These are phyloP conservation scores for Diarsia mendica DNA, from an alignment of 2,888 invertebrate species.

Conservation along the genomic window DNA sequence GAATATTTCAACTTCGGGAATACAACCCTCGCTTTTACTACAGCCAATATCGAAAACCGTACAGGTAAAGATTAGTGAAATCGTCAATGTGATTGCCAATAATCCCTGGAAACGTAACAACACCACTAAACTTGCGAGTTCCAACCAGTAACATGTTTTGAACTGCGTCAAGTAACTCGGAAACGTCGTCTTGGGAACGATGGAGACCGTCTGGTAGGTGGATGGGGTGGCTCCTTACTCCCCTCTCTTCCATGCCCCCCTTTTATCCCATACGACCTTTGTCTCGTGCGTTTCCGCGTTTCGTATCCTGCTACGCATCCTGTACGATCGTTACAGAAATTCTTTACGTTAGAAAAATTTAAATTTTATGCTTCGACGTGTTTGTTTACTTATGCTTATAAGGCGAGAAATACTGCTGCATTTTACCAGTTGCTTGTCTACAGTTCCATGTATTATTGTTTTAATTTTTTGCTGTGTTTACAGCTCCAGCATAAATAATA, in stretches of 20 bases:
- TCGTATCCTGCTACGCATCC: conserved; percentile 65
- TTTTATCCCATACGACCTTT: conserved; percentile 59
- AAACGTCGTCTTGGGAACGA: conserved; percentile 66
- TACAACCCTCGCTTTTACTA: not conserved
- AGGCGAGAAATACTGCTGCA: not conserved
- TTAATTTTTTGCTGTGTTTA: not conserved
- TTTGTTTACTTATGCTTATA: not conserved
- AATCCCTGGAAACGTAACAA: conserved; percentile 47
- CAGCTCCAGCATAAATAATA: not conserved
- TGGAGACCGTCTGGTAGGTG: conserved; percentile 46
- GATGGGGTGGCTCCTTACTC: conserved; percentile 35
- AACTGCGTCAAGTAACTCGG: conserved; percentile 55
- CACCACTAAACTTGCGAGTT: conserved; percentile 44
- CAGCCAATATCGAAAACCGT: conserved; percentile 8
- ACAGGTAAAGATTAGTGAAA: conserved; percentile 37
- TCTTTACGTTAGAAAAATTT: conserved; percentile 21
- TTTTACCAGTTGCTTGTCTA: conserved; percentile 1
- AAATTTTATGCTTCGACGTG: conserved; percentile 6
- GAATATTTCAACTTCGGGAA: not conserved
- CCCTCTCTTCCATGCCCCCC: conserved; percentile 22
- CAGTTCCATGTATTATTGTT: not conserved
- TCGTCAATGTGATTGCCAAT: conserved; percentile 39
- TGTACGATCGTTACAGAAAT: conserved; percentile 56
- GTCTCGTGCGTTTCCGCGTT: conserved; percentile 73
- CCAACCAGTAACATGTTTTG: conserved; percentile 62